phyloP scores from a whole-genome alignment of 2,797 vertebrate genomes.

The Syncerus caffer region DNA sequence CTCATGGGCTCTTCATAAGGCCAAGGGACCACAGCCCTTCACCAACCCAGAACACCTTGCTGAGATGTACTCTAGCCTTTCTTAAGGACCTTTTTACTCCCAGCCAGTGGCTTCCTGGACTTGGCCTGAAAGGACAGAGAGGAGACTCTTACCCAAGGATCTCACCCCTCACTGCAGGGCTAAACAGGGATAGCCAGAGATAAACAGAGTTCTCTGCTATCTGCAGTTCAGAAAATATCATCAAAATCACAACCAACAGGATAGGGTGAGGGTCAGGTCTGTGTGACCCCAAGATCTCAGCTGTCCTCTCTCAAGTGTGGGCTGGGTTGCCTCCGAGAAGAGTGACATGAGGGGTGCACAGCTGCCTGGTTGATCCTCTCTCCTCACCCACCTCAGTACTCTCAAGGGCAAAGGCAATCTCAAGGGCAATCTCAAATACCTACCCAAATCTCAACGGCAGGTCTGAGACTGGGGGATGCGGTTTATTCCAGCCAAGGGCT shows the following conservation, averaged over 20 bases:
- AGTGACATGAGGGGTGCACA: not conserved
- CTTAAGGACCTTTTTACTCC: not conserved
- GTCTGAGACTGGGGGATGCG: not conserved
- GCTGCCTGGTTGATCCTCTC: not conserved
- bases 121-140: not conserved
- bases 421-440: not conserved
- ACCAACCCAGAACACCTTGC: not conserved
- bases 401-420: not conserved
- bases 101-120: not conserved
- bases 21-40: not conserved
- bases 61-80: not conserved
- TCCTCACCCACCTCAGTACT: not conserved
- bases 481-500: not conserved
- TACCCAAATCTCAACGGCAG: not conserved
- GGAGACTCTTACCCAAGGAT: not conserved
- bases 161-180: not conserved
- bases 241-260: not conserved
- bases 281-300: not conserved
- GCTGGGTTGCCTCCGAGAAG: not conserved
- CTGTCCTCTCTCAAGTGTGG: not conserved
- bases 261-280: not conserved
- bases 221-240: not conserved
- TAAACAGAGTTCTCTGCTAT: not conserved
- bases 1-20: not conserved
- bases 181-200: not conserved